Evolutionary conservation across 2,797 vertebrate species (phyloP).

Genomic region (Cirrhinus molitorella): DNA sequence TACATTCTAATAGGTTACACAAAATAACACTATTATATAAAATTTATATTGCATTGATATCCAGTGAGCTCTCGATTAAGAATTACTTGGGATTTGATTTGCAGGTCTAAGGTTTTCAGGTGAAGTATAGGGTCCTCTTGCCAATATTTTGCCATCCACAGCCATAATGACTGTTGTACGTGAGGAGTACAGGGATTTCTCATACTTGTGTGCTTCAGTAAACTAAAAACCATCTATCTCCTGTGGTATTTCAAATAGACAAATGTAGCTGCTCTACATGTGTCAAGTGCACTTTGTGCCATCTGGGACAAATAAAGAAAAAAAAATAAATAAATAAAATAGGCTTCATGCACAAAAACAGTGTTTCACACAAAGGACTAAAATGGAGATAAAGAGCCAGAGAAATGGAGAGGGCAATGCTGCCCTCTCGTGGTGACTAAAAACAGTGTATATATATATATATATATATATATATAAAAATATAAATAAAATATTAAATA

Average conservation of each 20-base stretch:
- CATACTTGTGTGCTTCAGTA: not conserved
- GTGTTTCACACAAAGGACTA: not conserved
- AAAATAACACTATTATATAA: not conserved
- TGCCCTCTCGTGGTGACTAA: slow-evolving; percentile 68
- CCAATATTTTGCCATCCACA: not conserved
- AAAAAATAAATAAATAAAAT: not conserved
- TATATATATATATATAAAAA: too few species aligned
- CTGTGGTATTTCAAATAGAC: not conserved
- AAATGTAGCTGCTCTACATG: slow-evolving; percentile 4
- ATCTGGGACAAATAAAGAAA: slow-evolving; percentile 4
- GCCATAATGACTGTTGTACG: not conserved
- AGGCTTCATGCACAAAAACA: not conserved
- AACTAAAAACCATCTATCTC: slow-evolving; percentile 5
- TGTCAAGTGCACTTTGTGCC: slow-evolving; percentile 3
- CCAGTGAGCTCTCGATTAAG: not conserved
- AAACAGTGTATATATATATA: too few species aligned
- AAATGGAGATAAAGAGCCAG: slow-evolving; percentile 28
- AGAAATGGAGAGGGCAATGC: slow-evolving; percentile 23
- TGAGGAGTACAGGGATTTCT: not conserved
- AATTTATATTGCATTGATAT: not conserved
- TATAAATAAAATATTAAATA: too few species aligned
- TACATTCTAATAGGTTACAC: not conserved
- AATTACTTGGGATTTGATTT: not conserved
- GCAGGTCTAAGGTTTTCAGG: slow-evolving; percentile 1
- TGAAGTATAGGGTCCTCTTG: not conserved